These are phyloP conservation scores for Agelastica alni DNA, from an alignment of 2,888 invertebrate species.

Conservation along the genomic window DNA sequence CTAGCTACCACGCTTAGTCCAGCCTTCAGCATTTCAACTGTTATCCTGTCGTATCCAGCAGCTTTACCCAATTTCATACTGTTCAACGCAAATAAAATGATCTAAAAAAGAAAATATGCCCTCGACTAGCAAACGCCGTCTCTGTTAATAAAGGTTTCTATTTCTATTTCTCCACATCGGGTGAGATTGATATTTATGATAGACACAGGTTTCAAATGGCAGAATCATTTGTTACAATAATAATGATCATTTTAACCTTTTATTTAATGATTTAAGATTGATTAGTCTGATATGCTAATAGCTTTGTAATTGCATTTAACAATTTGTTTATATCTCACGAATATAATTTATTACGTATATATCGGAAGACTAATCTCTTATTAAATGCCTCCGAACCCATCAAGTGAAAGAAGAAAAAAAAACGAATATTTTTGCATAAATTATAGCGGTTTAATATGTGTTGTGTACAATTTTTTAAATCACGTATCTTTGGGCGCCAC, in stretches of 20 bases:
- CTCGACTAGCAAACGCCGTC: too few relatives aligned
- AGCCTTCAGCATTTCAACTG: too few relatives aligned
- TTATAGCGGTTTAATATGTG: too few relatives aligned
- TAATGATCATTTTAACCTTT: constrained; percentile 16
- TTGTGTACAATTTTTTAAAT: too few relatives aligned
- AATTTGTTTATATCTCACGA: constrained; percentile 16
- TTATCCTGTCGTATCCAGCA: too few relatives aligned
- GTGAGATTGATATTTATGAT: constrained; percentile 12
- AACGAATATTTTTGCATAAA: too few relatives aligned
- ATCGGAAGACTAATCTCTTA: constrained; percentile 4
- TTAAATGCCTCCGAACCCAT: constrained; percentile 3
- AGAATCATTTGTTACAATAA: constrained; percentile 13
- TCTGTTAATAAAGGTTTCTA: constrained; percentile 5
- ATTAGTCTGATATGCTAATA: constrained; percentile 17
- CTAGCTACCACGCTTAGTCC: too few relatives aligned
- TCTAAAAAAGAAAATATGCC: too few relatives aligned
- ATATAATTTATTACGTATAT: constrained; percentile 9
- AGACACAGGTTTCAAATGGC: constrained; percentile 10
- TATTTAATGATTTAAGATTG: constrained; percentile 19
- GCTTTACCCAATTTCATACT: too few relatives aligned
- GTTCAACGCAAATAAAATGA: too few relatives aligned
- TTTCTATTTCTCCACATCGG: not conserved
- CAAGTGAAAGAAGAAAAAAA: too few relatives aligned
- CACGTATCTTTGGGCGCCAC: too few relatives aligned
- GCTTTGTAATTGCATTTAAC: constrained; percentile 12